Base-by-base conservation (phyloP, 2,888 invertebrate species). In the Lasioglossum villosulum region DNA sequence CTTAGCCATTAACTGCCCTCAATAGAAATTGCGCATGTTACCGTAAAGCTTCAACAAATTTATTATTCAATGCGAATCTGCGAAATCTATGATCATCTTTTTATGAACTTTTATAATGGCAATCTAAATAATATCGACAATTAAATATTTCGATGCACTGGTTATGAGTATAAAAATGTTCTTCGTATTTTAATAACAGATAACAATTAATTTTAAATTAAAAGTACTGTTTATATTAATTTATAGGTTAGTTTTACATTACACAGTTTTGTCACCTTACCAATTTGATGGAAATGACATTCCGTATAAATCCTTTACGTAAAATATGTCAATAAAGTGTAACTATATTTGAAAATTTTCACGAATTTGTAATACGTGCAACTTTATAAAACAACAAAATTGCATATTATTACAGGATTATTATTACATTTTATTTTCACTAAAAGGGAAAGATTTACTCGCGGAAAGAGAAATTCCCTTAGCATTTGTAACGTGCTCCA, bases 1-100 rank as follows among this genome's bases (percentile, higher is more conserved):
- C 70, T 70, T 70, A 2, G n/a, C 70, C 70, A 70, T 70, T 70
- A 70, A 70, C 23, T n/a, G n/a, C 12, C 14, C 14, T n/a, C 39
- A 39, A 39, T 70, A 70, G 37, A 39, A 39, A 37, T 70, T 70
- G 12, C 23, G 12, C 39, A 14, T 39, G n/a, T 39, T 39, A 37
- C 23, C 14, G 30, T 30, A 63, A 63, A 19, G 19, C 63, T 8
- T 30, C 8, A 19, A 19, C 30, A 6, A 14, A 30, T 30, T 27
- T 27, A 16, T 30, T 63, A 63, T 30, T 63, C 63, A 30, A 63
- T 30, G 16, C 30, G 1, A 8, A 30, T 19, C 30, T 19, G n/a
- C 12, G 23, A 63, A 30, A 30, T 16, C 19, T 19, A 19, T 19
- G 8, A 8, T 2, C 10, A 52, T 3, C 23, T 23, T 2, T n/a